Evolutionary conservation across 2,888 invertebrate species (phyloP), one percentile per base, ranked within the genome.

Genomic region (Ctenicera cuprea): DNA sequence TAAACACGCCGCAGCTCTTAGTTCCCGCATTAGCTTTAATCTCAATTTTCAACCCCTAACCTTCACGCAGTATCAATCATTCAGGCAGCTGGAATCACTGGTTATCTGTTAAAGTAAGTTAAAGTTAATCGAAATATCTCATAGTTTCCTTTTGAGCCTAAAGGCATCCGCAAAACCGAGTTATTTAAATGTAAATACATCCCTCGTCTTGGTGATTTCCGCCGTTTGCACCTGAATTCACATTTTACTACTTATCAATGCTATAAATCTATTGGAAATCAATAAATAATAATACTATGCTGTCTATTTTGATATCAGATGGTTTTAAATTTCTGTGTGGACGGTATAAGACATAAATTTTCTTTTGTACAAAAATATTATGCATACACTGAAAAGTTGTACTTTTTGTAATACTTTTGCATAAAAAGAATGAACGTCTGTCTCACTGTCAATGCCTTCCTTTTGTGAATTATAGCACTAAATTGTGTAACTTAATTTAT

Each of bases 21-120:
- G 14, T 11, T 12, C 14, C 30, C 54, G 52, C 9, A 30, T 0
- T 30, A 14, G 38, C 20, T 59, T 59, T 59, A 37, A 59, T 59
- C 59, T 59, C 4, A 37, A 59, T 59, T 50, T 59, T 59, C 59
- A 41, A 7, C 18, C 59, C 54, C 33, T 37, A 59, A 52, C 38
- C 59, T 59, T 20, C 18, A 38, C 38, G 38, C 59, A 41, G 38
- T 59, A 59, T 59, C 59, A 59, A 59, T 59, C 59, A 59, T 59
- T 59, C 59, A 41, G 59, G 37, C 54, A 54, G 54, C 14, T 33
- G 30, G 30, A 54, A 54, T 54, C 54, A 30, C 30, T 33, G 54
- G 54, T 54, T 54, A 54, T 54, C 54, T 54, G 54, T 54, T 54
- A 54, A 54, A 33, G 54, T 54, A 54, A 52, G 52, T 26, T 52